These are phyloP conservation scores for Mycteria americana DNA, from an alignment of 2,797 vertebrate species.

Conservation along the genomic window DNA sequence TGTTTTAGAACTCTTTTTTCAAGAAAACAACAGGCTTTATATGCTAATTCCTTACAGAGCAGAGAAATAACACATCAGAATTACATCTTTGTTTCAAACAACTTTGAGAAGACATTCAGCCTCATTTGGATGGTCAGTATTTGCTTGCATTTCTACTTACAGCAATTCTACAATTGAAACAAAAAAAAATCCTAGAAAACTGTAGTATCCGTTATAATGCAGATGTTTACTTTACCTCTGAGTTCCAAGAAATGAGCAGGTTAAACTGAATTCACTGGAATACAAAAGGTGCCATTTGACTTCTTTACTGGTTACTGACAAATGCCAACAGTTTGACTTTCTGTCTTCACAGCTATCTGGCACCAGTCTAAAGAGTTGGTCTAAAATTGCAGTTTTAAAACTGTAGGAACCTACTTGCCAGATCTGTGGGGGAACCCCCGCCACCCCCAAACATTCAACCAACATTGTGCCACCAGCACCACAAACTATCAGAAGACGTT, in stretches of 20 bases:
- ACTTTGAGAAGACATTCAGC: not conserved
- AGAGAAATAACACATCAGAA: not conserved
- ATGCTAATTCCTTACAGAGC: not conserved
- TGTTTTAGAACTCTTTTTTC: not conserved
- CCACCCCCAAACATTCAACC: not conserved
- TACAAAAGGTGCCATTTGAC: not conserved
- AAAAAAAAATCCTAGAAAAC: not conserved
- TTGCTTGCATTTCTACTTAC: not conserved
- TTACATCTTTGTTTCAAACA: not conserved
- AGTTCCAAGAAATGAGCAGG: not conserved
- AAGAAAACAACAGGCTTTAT: not conserved
- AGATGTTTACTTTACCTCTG: not conserved
- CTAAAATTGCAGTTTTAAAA: not conserved
- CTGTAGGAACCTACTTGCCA: not conserved
- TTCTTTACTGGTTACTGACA: not conserved
- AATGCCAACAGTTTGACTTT: not conserved
- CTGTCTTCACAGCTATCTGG: not conserved
- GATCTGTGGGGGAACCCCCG: accelerated
- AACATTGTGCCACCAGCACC: not conserved
- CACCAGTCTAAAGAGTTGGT: not conserved
- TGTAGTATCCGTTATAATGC: not conserved
- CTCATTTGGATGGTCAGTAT: not conserved
- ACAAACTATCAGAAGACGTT: not conserved
- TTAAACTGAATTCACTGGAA: not conserved
- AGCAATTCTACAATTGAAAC: not conserved